Conservation (phyloP, 2,888 invertebrate species). For the Himalopsyche anomala region DNA sequence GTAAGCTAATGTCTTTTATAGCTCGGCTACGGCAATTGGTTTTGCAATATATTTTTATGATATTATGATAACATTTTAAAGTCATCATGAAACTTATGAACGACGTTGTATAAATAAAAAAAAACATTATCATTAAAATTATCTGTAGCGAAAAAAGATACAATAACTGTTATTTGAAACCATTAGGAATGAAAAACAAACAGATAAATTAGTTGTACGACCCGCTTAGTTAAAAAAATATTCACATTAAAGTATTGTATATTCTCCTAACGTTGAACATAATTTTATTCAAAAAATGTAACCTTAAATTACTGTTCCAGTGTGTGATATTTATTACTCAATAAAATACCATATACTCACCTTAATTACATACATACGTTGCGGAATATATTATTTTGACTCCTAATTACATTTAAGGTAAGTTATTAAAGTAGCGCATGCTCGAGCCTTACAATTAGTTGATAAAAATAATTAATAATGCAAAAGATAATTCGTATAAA, state of each 20-base stretch:
- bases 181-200: not conserved
- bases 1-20: too few relatives aligned
- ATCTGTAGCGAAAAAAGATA: not conserved
- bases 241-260: not conserved
- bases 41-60: too few relatives aligned
- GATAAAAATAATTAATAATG: too few relatives aligned
- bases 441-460: too few relatives aligned
- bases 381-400: not conserved
- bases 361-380: not conserved
- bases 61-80: not conserved
- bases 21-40: too few relatives aligned
- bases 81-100: not conserved
- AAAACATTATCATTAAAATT: not conserved
- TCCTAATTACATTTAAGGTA: too few relatives aligned
- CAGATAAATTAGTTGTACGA: not conserved
- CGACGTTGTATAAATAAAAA: not conserved
- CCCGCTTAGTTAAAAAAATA: not conserved
- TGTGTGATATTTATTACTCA: conserved; percentile 9
- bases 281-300: not conserved
- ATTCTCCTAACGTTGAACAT: not conserved
- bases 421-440: too few relatives aligned
- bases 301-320: not conserved
- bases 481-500: too few relatives aligned
- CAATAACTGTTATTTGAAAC: not conserved
- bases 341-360: not conserved